Conservation (phyloP, 2,797 vertebrate species). For the Allochrocebus solatus region DNA sequence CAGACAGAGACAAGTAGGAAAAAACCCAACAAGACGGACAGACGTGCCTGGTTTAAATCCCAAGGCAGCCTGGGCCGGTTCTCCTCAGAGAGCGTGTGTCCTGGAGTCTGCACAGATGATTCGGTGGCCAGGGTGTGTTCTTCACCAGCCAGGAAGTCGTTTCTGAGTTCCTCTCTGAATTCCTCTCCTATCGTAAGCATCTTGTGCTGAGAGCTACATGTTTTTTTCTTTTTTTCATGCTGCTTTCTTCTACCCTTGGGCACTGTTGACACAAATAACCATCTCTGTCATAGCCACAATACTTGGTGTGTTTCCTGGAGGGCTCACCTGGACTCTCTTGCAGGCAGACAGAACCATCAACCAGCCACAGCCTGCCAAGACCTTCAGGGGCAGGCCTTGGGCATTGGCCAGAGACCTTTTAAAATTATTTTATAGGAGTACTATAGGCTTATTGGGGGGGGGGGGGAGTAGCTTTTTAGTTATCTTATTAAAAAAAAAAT, state of each 20-base stretch:
- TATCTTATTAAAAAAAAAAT: not conserved
- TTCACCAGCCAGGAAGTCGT: not conserved
- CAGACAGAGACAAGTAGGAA: not conserved
- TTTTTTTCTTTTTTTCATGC: not conserved
- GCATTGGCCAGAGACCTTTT: not conserved
- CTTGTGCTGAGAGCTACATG: not conserved
- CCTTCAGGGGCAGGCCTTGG: not conserved
- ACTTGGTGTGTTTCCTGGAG: not conserved
- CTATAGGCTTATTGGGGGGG: not conserved
- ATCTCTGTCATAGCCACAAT: not conserved
- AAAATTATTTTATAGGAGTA: not conserved
- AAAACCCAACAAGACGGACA: not conserved
- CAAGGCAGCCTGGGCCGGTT: not conserved
- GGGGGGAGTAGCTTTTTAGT: not conserved
- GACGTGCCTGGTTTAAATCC: not conserved
- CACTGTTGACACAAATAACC: not conserved
- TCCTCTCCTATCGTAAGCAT: not conserved
- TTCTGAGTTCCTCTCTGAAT: not conserved
- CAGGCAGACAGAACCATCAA: not conserved
- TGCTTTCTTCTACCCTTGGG: not conserved
- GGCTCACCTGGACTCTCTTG: rapidly evolving
- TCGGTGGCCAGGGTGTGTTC: rapidly evolving
- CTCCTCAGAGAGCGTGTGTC: rapidly evolving
- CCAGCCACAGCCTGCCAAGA: not conserved
- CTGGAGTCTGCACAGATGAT: rapidly evolving